A percentile compares a stretch with the other conserved stretches of the same genome.
Conservation (phyloP, 37 sponge, comb jelly and placozoan genomes). For the Corticium candelabrum region DNA sequence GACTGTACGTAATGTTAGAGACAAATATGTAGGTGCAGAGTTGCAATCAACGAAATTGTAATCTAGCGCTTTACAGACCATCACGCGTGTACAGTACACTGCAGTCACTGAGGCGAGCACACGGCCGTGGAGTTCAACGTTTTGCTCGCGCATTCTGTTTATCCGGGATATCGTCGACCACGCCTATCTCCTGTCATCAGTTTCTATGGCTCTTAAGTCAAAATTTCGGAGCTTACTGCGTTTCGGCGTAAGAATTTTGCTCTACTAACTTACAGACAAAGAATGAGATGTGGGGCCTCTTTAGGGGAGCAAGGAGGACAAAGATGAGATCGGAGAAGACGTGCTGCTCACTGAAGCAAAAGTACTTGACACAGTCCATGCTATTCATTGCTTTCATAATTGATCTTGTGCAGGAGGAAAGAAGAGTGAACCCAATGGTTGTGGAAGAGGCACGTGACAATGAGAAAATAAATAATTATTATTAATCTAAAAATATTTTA, state of each 20-base stretch:
- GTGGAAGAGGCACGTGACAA: constrained; percentile 1
- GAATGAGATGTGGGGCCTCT: constrained; percentile 1
- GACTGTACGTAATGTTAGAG: too few species aligned
- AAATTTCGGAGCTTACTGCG: neutral
- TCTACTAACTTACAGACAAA: neutral
- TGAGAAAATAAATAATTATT: too few species aligned
- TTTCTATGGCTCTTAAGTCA: neutral
- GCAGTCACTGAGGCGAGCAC: too few species aligned
- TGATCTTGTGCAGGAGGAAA: neutral
- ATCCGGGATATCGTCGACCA: too few species aligned
- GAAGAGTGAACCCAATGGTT: neutral
- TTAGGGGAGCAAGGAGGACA: neutral
- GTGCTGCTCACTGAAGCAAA: neutral
- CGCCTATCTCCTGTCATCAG: too few species aligned
- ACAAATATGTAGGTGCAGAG: too few species aligned
- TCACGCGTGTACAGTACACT: too few species aligned
- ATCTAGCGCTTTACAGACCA: too few species aligned
- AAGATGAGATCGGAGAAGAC: neutral
- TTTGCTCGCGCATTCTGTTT: too few species aligned
- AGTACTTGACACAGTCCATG: neutral
- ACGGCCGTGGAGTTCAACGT: too few species aligned
- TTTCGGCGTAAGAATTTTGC: neutral
- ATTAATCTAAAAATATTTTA: too few species aligned
- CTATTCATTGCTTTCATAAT: neutral
- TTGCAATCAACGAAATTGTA: too few species aligned